Base-by-base conservation (phyloP, 1,140 invertebrate species). In the Micrasema minimum region DNA sequence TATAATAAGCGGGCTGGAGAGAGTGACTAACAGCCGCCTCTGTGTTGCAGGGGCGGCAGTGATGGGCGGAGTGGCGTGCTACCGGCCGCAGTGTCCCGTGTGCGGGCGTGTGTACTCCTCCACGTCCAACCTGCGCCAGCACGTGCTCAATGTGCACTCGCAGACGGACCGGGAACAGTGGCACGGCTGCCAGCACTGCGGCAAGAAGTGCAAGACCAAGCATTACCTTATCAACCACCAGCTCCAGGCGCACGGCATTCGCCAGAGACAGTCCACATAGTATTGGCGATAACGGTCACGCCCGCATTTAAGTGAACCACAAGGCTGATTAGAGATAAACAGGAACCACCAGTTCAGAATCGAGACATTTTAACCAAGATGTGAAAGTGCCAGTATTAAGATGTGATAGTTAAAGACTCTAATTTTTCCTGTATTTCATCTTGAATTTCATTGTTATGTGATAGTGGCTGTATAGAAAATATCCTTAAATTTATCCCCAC, bases 211-310 rank as follows among this genome's bases (percentile, higher is more conserved):
- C 85, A 91, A 91, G 83, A 92, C 90, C 75, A 90, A 90, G 80
- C 90, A 92, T 80, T 91, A 91, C 78, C 85, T 91, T 78, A 90
- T 90, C 82, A 92, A 90, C 82, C 90, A 92, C 80, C 89, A 90
- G 79, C 87, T 90, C 38, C 89, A 90, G 82, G 89, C 89, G 26
- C 90, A 91, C 81, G 89, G 90, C 26, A 89, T 90, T 66, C 87
- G 90, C 71, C 89, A 90, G 78, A 81, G 83, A 51, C 82, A 84
- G 79, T 81, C 79, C 79, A 83, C 83, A 79, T 85, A 84, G 68
- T 72, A 72, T 45, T 57, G 59, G 66, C 22, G 50, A 48, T 45
- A 72, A 23, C 57, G 5, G 43, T 20, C 46, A 16, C 31, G 16
- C 23, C 10, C 26, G 41, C 18, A 10, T 38, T 64, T 53, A 50